A percentile compares a stretch with the other conserved stretches of the same genome.
These are phyloP conservation scores for Malurus elegans DNA, from an alignment of 2,113 vertebrate genomes.

Conservation along the genomic window DNA sequence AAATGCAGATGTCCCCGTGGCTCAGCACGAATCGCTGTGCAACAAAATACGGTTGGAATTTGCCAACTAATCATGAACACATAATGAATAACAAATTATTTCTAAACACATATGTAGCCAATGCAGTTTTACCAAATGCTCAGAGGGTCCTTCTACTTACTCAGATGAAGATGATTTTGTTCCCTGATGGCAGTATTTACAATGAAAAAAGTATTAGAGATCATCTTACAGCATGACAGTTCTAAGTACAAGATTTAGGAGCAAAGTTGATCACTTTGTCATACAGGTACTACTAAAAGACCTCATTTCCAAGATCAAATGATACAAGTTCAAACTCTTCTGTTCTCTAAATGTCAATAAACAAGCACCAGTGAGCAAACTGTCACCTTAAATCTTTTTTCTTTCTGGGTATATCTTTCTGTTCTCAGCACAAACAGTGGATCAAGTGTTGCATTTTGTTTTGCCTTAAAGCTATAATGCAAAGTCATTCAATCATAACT, in stretches of 20 bases:
- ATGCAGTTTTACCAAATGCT: neutral
- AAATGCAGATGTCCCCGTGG: neutral
- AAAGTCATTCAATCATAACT: neutral
- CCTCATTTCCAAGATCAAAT: neutral
- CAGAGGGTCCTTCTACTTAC: neutral
- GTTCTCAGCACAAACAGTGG: neutral
- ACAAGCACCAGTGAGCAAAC: neutral
- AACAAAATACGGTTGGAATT: neutral
- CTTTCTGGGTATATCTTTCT: neutral
- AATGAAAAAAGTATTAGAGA: neutral
- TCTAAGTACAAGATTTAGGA: neutral
- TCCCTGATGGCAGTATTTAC: neutral
- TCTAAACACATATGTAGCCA: neutral
- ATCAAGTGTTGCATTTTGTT: neutral
- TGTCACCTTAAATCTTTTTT: neutral
- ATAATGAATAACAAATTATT: neutral
- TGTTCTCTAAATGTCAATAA: neutral
- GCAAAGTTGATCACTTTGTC: neutral
- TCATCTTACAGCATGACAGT: neutral
- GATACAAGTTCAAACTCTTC: neutral
- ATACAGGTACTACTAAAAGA: neutral
- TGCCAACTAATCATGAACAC: neutral
- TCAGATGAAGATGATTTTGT: neutral
- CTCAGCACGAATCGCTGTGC: accelerated
- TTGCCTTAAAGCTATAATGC: neutral